A percentile compares a stretch with the other conserved stretches of the same genome.
Conservation (phyloP, 2,797 vertebrate species). For the Oceanodroma leucorhoa region DNA sequence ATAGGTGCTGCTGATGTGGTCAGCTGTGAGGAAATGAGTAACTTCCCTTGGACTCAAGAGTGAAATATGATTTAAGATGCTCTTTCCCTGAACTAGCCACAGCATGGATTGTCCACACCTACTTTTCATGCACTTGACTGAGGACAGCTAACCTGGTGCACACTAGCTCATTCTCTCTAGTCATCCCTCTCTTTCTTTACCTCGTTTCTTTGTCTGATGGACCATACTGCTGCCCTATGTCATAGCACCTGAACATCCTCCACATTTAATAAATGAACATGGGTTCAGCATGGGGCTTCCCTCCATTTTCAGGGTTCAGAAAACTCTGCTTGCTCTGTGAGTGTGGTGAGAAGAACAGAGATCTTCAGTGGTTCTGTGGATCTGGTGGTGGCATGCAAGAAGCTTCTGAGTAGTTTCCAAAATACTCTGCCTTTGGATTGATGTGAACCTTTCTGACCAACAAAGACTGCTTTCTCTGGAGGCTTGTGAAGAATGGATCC, state of each 20-base stretch:
- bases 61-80: neutral
- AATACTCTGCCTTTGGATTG: neutral
- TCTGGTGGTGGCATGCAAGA: neutral
- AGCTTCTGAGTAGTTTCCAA: neutral
- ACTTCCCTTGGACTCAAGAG: neutral
- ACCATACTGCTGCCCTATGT: neutral
- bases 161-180: neutral
- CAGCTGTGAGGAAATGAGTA: neutral
- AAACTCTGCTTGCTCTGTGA: neutral
- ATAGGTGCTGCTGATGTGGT: neutral
- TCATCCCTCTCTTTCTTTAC: neutral
- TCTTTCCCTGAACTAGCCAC: neutral
- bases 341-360: neutral
- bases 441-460: neutral
- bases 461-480: neutral
- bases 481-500: neutral
- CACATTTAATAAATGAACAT: neutral
- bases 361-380: neutral
- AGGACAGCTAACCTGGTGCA: neutral
- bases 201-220: neutral
- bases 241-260: neutral
- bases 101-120: neutral
- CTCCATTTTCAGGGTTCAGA: neutral
- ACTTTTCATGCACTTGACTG: neutral
- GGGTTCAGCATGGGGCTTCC: neutral